phyloP scores from a whole-genome alignment of 2,113 vertebrate species.

The Aplodontia rufa region DNA sequence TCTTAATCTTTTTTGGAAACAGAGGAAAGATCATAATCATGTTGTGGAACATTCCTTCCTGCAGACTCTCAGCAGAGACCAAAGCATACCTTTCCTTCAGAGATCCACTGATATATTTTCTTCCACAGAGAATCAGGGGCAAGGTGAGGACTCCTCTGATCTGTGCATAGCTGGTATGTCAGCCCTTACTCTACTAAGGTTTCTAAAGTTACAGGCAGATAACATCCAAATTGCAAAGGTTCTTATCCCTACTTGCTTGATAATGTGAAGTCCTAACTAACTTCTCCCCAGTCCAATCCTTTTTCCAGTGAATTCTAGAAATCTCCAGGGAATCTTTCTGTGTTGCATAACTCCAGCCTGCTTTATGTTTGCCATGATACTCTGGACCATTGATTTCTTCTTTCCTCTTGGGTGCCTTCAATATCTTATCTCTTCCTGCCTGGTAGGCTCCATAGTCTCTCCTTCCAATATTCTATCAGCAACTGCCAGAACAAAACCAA shows the following conservation, averaged over 20 bases:
- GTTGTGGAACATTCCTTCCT: slow-evolving; percentile 48
- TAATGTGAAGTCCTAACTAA: background rate
- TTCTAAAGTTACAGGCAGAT: background rate
- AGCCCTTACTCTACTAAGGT: too few species aligned
- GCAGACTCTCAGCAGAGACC: background rate
- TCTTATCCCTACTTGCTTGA: background rate
- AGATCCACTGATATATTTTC: slow-evolving; percentile 24
- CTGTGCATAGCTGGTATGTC: background rate
- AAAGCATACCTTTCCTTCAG: slow-evolving; percentile 30
- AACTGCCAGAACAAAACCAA: background rate
- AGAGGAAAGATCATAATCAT: slow-evolving; percentile 11
- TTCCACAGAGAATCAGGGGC: background rate
- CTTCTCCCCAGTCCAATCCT: background rate
- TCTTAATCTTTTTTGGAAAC: slow-evolving; percentile 56
- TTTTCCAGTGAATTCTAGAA: background rate
- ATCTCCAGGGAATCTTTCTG: background rate
- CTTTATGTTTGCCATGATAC: background rate
- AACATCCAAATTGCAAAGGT: background rate
- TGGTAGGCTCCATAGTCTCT: background rate
- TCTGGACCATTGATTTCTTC: background rate
- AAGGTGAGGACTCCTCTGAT: background rate
- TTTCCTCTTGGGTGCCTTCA: background rate
- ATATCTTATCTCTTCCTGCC: background rate
- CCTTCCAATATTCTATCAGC: background rate
- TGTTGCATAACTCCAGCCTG: background rate